Conservation (phyloP, 2,888 invertebrate genomes). For the Tinea pellionella region DNA sequence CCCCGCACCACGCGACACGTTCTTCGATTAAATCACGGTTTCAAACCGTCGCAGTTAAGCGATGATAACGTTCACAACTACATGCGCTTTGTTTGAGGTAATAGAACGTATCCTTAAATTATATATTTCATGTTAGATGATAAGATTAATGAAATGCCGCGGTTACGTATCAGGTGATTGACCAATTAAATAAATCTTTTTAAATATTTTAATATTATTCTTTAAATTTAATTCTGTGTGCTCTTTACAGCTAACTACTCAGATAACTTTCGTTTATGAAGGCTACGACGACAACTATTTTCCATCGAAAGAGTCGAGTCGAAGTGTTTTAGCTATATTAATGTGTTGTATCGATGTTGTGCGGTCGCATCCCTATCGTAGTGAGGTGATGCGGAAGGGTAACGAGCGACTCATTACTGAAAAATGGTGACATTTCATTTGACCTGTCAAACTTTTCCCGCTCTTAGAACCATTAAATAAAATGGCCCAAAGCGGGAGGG, state of each 20-base stretch:
- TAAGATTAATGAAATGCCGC: neutral
- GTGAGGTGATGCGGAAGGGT: slow-evolving; percentile 21
- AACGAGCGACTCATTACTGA: slow-evolving; percentile 50
- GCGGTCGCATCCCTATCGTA: neutral
- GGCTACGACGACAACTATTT: no score
- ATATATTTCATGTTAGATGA: neutral
- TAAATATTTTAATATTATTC: neutral
- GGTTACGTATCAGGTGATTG: neutral
- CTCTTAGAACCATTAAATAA: slow-evolving; percentile 38
- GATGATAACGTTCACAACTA: neutral
- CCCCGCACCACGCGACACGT: neutral
- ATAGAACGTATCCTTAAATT: neutral
- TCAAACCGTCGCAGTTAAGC: neutral
- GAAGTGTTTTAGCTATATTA: no score
- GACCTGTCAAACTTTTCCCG: slow-evolving; percentile 54
- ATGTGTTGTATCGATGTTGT: no score
- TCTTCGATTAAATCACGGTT: neutral
- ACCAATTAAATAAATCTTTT: slow-evolving; percentile 5
- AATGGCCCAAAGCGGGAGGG: slow-evolving; percentile 17
- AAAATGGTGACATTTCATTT: slow-evolving; percentile 64
- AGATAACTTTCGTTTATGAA: no score
- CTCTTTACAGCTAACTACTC: no score
- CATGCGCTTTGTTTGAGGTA: neutral
- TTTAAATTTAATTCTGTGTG: slow-evolving; percentile 2
- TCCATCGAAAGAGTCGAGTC: no score